Evolutionary conservation across 2,113 vertebrate genomes (phyloP).

Genomic region (Myotis lucifugus): DNA sequence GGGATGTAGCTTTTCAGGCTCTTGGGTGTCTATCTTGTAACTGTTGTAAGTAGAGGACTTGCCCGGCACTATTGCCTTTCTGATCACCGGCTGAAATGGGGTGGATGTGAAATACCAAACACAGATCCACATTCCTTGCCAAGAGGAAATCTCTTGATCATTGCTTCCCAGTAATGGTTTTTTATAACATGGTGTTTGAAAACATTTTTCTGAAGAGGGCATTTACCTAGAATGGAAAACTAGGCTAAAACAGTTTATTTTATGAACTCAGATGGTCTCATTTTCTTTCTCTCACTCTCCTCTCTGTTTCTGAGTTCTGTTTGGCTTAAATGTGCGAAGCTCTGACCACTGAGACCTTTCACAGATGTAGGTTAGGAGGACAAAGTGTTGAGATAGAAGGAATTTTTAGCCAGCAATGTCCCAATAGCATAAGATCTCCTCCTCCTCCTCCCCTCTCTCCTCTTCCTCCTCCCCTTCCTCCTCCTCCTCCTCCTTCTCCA

Average conservation of each 20-base stretch:
- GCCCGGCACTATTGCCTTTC: not conserved
- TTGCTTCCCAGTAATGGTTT: not conserved
- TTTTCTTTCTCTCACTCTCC: not conserved
- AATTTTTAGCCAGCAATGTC: conserved; percentile 35
- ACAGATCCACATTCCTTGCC: not conserved
- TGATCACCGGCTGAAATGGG: not conserved
- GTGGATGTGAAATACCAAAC: not conserved
- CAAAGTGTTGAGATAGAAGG: not conserved
- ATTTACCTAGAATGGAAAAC: not conserved
- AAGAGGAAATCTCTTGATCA: not conserved
- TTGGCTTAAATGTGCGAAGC: not conserved
- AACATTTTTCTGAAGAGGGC: not conserved
- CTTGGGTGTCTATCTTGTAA: not conserved
- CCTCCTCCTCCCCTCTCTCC: not conserved
- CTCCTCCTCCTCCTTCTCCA: not conserved
- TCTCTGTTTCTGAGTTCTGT: not conserved
- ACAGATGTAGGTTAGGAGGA: conserved; percentile 36
- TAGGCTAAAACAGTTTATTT: not conserved
- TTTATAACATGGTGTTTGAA: not conserved
- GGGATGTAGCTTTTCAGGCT: not conserved
- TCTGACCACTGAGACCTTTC: not conserved
- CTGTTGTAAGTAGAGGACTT: not conserved
- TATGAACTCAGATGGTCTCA: not conserved
- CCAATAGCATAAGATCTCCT: not conserved
- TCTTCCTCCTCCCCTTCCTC: not conserved